Evolutionary conservation across 2,888 invertebrate species (phyloP), one percentile per base, ranked within the genome.

Genomic region (Harpagoxenus sublaevis): DNA sequence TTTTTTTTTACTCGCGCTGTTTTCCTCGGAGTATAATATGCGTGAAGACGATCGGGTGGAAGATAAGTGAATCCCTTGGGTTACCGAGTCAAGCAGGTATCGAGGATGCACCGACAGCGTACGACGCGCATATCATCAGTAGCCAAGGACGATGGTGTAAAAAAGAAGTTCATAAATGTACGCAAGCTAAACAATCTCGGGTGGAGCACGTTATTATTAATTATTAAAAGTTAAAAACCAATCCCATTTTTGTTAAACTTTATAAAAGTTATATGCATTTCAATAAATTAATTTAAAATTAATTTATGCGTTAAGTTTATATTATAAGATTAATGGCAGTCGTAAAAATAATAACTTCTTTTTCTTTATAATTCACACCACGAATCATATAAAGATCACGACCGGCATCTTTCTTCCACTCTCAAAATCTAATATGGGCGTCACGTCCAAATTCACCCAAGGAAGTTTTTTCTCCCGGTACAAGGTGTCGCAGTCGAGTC

Each of bases 1-100:
- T 87, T 89, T 89, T 87, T 91, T 90, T 88, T 90, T 86, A 90
- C 87, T 88, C 89, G 86, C 87, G 86, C 89, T 93, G 92, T 93
- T 93, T 93, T 92, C 91, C 92, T 87, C 89, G 86, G 90, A 89
- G 90, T 91, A 91, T 92, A 94, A 94, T 93, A 92, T 92, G 93
- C 94, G 93, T 93, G 92, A 93, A 92, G 89, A 90, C 94, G 95
- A 95, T 94, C 92, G 94, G 92, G 87, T 89, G 86, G 71, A 63
- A 93, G 94, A 94, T 95, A 94, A 93, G 90, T 89, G 90, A 90
- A 90, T 93, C 92, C 92, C 91, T 91, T 88, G 89, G 90, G 89
- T 89, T 90, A 89, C 87, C 78, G 87, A 89, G 90, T 87, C 89
- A 89, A 91, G 88, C 90, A 91, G 91, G 91, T 91, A 91, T 91